Evolutionary conservation across 1,140 invertebrate species (phyloP).

Genomic region (Rhyzopertha dominica): DNA sequence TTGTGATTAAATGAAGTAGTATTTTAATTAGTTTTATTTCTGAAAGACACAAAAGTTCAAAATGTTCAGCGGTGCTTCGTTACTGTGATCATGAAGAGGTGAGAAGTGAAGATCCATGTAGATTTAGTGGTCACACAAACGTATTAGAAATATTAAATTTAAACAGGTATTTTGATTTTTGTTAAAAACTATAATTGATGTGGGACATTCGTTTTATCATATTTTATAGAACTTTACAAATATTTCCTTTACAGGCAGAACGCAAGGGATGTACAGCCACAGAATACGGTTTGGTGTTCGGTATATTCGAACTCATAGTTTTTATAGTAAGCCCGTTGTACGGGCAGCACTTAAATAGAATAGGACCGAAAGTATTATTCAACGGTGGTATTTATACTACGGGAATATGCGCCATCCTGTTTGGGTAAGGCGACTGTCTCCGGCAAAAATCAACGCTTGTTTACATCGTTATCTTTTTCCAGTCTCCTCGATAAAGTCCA

Average conservation of each 20-base stretch:
- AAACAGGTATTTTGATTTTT: too few species aligned
- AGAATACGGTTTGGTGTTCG: conserved; percentile 89
- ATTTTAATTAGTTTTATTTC: too few species aligned
- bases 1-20: too few species aligned
- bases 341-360: conserved; percentile 73
- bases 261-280: conserved; percentile 79
- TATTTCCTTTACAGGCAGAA: conserved; percentile 61
- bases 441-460: background rate
- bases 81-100: too few species aligned
- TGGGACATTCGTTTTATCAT: too few species aligned
- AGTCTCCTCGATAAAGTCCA: conserved; percentile 75
- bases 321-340: conserved; percentile 85
- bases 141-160: too few species aligned
- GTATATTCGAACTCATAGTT: conserved; percentile 87
- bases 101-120: too few species aligned
- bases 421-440: conserved; percentile 59
- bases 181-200: too few species aligned
- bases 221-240: too few species aligned
- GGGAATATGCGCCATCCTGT: conserved; percentile 76
- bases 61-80: too few species aligned
- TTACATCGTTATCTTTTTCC: conserved; percentile 29
- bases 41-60: too few species aligned
- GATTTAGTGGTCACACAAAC: too few species aligned
- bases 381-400: conserved; percentile 83
- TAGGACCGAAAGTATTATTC: conserved; percentile 82